phyloP scores from a whole-genome alignment of 2,888 invertebrate species.

The Limnephilus rhombicus region DNA sequence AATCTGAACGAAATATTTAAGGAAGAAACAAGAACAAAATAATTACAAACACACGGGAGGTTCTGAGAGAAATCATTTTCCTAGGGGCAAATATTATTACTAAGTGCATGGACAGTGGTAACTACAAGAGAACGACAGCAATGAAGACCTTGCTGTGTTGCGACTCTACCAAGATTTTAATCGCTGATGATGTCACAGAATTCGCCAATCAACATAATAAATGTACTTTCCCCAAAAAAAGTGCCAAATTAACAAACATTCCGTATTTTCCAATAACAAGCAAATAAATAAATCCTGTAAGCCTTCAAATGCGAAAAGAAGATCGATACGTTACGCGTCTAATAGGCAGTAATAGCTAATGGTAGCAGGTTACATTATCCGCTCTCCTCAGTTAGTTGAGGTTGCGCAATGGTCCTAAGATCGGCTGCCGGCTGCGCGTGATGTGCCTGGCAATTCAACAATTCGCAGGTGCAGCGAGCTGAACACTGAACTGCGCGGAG shows the following conservation, averaged over 20 bases:
- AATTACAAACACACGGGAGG: no score
- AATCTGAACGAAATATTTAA: background rate
- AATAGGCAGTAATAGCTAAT: background rate
- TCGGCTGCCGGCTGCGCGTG: conserved; percentile 32
- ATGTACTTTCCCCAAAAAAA: background rate
- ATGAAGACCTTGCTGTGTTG: background rate
- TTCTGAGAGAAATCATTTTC: no score
- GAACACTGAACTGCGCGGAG: background rate
- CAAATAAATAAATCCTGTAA: background rate
- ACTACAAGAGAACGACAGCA: background rate
- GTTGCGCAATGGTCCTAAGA: conserved; percentile 26
- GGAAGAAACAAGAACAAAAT: no score
- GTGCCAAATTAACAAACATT: background rate
- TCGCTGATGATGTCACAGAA: background rate
- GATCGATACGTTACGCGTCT: background rate
- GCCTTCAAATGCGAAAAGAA: background rate
- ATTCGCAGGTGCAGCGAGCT: conserved; percentile 55
- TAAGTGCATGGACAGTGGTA: background rate
- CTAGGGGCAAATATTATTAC: background rate
- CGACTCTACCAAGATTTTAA: background rate
- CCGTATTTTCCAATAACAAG: background rate
- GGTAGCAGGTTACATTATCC: background rate
- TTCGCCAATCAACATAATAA: background rate
- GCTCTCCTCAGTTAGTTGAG: background rate
- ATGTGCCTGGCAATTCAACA: conserved; percentile 16